Evolutionary conservation across 2,113 vertebrate genomes (phyloP).

Genomic region (Gymnocephalus cernua): DNA sequence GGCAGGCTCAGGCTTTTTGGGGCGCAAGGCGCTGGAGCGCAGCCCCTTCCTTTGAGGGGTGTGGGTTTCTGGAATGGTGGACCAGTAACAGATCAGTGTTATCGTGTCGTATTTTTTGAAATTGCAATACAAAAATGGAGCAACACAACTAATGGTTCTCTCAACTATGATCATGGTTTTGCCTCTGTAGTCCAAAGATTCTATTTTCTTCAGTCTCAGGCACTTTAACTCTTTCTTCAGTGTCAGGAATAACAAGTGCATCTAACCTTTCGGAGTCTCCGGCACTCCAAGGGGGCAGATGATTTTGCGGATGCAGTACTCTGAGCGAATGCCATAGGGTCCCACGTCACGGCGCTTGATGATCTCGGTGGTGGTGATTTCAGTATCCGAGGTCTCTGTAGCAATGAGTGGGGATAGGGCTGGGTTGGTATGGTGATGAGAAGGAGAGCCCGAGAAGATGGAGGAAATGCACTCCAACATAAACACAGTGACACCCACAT

Average conservation of each 20-base stretch:
- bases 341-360: constrained; percentile 98
- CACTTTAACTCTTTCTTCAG: neutral
- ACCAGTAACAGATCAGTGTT: neutral
- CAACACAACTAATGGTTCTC: neutral
- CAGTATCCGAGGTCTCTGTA: constrained; percentile 96
- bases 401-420: constrained; percentile 80
- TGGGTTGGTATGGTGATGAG: constrained; percentile 72
- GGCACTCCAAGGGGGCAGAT: constrained; percentile 98
- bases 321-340: constrained; percentile 96
- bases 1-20: constrained; percentile 96
- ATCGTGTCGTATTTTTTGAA: neutral
- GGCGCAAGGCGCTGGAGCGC: constrained; percentile 94
- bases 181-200: neutral
- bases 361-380: constrained; percentile 99
- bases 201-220: neutral
- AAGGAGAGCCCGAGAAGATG: constrained; percentile 68
- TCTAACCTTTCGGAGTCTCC: constrained; percentile 95
- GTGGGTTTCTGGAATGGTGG: constrained; percentile 90
- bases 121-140: neutral
- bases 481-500: constrained; percentile 36
- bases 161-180: neutral
- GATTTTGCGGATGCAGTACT: constrained; percentile 98
- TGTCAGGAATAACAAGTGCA: neutral
- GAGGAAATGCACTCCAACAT: constrained; percentile 65
- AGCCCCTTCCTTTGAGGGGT: constrained; percentile 90